These are phyloP conservation scores for Sapajus apella DNA, from an alignment of 2,113 vertebrate genomes.

Conservation along the genomic window DNA sequence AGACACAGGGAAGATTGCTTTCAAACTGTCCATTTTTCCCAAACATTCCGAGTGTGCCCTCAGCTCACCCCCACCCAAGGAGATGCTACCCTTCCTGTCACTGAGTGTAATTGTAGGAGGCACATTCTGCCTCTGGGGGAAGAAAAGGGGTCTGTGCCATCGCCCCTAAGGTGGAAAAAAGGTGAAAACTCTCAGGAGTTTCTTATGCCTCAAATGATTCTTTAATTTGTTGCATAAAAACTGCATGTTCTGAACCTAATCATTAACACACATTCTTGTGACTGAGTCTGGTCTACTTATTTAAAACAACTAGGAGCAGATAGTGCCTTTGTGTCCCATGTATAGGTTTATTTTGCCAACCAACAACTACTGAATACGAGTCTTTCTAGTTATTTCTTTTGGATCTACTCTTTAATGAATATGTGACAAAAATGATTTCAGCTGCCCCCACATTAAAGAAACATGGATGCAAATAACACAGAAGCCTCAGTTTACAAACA, in stretches of 20 bases:
- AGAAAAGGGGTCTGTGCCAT: too few species aligned
- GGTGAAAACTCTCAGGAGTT: not conserved
- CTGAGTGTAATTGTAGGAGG: not conserved
- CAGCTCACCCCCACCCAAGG: rapidly evolving
- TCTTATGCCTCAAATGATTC: too few species aligned
- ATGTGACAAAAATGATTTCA: not conserved
- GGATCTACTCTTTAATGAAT: not conserved
- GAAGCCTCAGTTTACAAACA: not conserved
- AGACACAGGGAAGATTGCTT: not conserved
- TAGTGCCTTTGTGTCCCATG: not conserved
- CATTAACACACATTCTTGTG: too few species aligned
- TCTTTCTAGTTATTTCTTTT: slow-evolving; percentile 25
- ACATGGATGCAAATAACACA: not conserved
- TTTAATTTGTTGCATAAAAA: too few species aligned
- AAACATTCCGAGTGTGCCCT: not conserved
- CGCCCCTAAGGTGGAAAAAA: not conserved
- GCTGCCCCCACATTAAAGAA: not conserved
- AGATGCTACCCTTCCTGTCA: not conserved
- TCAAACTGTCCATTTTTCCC: not conserved
- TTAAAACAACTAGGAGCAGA: not conserved
- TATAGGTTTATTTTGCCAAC: not conserved
- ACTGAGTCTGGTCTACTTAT: not conserved
- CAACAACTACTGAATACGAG: not conserved
- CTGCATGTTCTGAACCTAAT: not conserved
- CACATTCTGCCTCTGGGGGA: not conserved